Evolutionary conservation across 2,797 vertebrate genomes (phyloP).

Genomic region (Aselliscus stoliczkanus): DNA sequence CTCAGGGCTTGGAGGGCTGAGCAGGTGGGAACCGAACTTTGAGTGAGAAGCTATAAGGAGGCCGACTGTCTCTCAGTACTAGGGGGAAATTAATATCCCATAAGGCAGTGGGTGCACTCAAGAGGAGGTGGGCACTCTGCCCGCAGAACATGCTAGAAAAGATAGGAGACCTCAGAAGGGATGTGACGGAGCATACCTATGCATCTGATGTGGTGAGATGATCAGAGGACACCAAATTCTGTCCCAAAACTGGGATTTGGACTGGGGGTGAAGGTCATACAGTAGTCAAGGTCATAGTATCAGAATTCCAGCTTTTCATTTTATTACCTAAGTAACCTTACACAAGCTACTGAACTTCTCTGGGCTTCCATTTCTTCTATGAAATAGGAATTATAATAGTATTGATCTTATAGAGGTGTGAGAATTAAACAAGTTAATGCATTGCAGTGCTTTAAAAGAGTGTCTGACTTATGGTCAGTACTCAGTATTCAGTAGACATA

Average conservation of each 20-base stretch:
- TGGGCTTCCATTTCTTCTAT: background rate
- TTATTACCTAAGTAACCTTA: background rate
- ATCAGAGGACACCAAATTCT: background rate
- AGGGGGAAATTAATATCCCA: background rate
- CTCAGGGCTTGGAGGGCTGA: background rate
- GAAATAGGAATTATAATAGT: background rate
- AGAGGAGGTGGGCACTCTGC: background rate
- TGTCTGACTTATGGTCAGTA: background rate
- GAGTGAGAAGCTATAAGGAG: background rate
- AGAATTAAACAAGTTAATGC: background rate
- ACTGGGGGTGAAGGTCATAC: background rate
- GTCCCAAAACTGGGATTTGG: background rate
- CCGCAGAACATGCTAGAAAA: background rate
- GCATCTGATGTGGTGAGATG: background rate
- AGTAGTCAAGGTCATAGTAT: background rate
- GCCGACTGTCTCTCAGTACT: background rate
- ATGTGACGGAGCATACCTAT: background rate
- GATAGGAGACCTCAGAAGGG: background rate
- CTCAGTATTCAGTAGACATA: background rate
- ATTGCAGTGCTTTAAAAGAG: background rate
- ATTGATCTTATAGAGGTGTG: background rate
- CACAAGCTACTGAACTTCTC: background rate
- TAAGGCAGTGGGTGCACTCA: background rate
- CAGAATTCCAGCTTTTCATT: background rate
- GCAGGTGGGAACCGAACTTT: background rate